These are phyloP conservation scores for Hydrocynus forskahlii DNA, from an alignment of 2,797 vertebrate genomes.

Conservation along the genomic window DNA sequence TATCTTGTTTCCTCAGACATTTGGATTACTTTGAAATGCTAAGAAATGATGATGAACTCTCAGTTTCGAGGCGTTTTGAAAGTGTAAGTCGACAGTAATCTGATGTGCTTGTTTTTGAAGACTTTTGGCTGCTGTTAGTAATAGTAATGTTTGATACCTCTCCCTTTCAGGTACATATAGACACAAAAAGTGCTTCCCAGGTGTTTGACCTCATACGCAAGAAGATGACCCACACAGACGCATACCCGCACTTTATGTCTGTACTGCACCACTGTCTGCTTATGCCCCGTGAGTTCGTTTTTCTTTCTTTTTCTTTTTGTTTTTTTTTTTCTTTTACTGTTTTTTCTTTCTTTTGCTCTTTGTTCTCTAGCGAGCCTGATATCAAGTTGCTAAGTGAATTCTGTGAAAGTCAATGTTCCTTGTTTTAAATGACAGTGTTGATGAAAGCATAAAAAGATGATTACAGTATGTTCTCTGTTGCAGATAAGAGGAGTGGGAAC, in stretches of 20 bases:
- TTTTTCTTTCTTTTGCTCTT: no score
- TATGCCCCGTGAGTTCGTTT: constrained; percentile 92
- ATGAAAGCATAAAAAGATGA: not conserved
- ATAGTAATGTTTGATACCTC: not conserved
- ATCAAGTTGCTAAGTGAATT: not conserved
- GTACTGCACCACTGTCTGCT: constrained; percentile 98
- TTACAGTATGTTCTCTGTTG: constrained; percentile 6
- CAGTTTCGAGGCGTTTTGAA: constrained; percentile 95
- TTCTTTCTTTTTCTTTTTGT: no score
- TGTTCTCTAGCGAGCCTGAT: not conserved
- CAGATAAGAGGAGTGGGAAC: constrained; percentile 97
- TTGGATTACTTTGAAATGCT: constrained; percentile 99
- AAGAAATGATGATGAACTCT: constrained; percentile 96
- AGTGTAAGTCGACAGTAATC: constrained; percentile 74
- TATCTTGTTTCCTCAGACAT: constrained; percentile 78
- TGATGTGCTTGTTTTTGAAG: not conserved
- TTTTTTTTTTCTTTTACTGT: not conserved
- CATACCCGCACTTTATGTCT: constrained; percentile 98
- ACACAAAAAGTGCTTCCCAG: constrained; percentile 97
- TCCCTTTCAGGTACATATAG: constrained; percentile 88
- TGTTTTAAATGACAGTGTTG: no score
- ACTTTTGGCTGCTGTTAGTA: not conserved
- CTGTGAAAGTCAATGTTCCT: no score
- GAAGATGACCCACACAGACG: constrained; percentile 95
- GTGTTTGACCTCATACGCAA: constrained; percentile 97